Evolutionary conservation across 2,797 vertebrate species (phyloP).

Genomic region (Tauraco hartlaubi): DNA sequence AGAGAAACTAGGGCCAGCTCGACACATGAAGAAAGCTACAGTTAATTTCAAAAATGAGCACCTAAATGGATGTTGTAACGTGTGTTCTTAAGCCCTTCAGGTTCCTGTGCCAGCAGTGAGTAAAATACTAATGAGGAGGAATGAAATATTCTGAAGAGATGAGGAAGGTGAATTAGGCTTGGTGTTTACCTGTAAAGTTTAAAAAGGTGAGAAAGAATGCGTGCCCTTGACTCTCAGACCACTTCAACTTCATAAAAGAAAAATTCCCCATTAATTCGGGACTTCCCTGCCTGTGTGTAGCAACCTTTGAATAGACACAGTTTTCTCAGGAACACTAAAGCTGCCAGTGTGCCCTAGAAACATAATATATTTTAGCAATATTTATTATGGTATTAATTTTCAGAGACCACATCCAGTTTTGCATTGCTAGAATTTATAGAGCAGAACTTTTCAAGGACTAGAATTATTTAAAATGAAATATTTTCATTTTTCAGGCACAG

Average conservation of each 20-base stretch:
- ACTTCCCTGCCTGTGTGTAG: not conserved
- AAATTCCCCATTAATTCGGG: not conserved
- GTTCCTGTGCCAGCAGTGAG: not conserved
- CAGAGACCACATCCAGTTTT: not conserved
- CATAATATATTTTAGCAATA: not conserved
- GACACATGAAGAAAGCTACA: not conserved
- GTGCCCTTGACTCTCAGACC: not conserved
- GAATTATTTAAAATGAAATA: not conserved
- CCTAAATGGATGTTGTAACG: not conserved
- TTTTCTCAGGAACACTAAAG: not conserved
- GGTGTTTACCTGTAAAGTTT: not conserved
- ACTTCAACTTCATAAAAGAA: not conserved
- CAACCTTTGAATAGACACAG: not conserved
- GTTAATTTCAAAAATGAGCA: not conserved
- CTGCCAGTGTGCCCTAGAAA: not conserved
- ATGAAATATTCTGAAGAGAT: not conserved
- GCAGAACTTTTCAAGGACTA: not conserved
- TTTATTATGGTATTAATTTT: not conserved
- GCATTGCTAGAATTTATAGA: not conserved
- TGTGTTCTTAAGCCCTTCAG: not conserved
- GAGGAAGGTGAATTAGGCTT: not conserved
- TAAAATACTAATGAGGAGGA: not conserved
- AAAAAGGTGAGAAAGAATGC: not conserved
- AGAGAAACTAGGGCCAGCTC: not conserved
- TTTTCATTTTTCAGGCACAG: not conserved